Evolutionary conservation across 2,113 vertebrate genomes (phyloP).

Genomic region (Syngnathoides biaculeatus): DNA sequence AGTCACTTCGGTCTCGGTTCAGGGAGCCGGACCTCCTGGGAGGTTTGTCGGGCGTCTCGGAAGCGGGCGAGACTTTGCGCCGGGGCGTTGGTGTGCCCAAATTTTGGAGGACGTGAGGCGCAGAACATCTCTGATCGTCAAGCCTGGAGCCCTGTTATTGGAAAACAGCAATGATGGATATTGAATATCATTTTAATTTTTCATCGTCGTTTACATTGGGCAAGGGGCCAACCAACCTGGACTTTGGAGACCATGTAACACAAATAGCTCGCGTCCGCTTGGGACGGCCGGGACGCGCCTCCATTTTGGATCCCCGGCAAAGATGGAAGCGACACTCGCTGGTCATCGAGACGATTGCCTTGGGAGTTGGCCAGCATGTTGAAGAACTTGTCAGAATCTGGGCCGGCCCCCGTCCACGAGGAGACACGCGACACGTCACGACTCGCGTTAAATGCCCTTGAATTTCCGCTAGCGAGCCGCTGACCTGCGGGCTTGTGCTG

Average conservation of each 20-base stretch:
- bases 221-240: slow-evolving; percentile 53
- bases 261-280: slow-evolving; percentile 53
- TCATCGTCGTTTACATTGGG: background rate
- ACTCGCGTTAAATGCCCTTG: background rate
- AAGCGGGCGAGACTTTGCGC: slow-evolving; percentile 5
- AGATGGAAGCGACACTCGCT: slow-evolving; percentile 70
- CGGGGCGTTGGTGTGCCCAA: slow-evolving; percentile 22
- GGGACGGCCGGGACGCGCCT: slow-evolving; percentile 31
- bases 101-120: slow-evolving; percentile 43
- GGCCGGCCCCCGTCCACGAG: slow-evolving; percentile 18
- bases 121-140: slow-evolving; percentile 67
- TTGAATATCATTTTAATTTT: background rate
- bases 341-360: slow-evolving; percentile 78
- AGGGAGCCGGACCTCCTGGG: slow-evolving; percentile 31
- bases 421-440: background rate
- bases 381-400: slow-evolving; percentile 78
- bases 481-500: slow-evolving; percentile 51
- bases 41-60: slow-evolving; percentile 13
- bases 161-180: background rate
- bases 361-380: slow-evolving; percentile 76
- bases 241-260: slow-evolving; percentile 66
- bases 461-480: slow-evolving; percentile 7
- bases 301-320: slow-evolving; percentile 75
- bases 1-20: slow-evolving; percentile 22
- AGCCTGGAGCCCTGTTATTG: slow-evolving; percentile 57